Conservation (phyloP, 2,113 vertebrate species). For the Callithrix jacchus region DNA sequence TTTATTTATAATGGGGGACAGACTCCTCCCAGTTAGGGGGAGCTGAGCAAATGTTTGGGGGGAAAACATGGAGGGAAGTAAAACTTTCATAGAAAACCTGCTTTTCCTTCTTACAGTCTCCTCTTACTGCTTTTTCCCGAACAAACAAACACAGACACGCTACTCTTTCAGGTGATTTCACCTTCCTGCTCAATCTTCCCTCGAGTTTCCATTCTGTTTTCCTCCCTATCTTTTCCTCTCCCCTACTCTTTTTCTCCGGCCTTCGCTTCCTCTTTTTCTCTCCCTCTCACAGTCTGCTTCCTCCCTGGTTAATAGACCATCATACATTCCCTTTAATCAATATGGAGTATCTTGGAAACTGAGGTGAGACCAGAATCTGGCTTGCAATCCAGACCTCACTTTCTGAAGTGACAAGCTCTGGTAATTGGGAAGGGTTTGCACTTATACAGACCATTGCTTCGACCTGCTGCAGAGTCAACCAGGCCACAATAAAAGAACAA, state of each 20-base stretch:
- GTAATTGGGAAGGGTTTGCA: slow-evolving; percentile 55
- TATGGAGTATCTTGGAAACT: slow-evolving; percentile 51
- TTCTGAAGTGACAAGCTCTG: slow-evolving; percentile 58
- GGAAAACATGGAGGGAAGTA: background rate
- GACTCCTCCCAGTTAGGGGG: background rate
- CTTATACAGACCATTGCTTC: slow-evolving; percentile 75
- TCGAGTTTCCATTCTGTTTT: background rate
- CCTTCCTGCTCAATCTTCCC: background rate
- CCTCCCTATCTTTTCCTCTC: background rate
- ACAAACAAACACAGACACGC: background rate
- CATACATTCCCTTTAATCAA: slow-evolving; percentile 43
- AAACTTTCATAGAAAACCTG: background rate
- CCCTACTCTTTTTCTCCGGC: background rate
- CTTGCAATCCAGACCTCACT: slow-evolving; percentile 48
- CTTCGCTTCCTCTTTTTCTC: background rate
- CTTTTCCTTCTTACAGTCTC: background rate
- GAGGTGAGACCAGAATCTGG: slow-evolving; percentile 70
- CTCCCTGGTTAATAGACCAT: background rate
- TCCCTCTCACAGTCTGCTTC: background rate
- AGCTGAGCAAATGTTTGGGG: background rate
- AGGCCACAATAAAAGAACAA: slow-evolving; percentile 56
- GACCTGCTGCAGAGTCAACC: slow-evolving; percentile 77
- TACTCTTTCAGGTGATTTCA: background rate
- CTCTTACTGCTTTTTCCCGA: background rate
- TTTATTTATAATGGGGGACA: background rate